These are phyloP conservation scores for Chrosomus eos DNA, from an alignment of 2,797 vertebrate genomes.

Conservation along the genomic window DNA sequence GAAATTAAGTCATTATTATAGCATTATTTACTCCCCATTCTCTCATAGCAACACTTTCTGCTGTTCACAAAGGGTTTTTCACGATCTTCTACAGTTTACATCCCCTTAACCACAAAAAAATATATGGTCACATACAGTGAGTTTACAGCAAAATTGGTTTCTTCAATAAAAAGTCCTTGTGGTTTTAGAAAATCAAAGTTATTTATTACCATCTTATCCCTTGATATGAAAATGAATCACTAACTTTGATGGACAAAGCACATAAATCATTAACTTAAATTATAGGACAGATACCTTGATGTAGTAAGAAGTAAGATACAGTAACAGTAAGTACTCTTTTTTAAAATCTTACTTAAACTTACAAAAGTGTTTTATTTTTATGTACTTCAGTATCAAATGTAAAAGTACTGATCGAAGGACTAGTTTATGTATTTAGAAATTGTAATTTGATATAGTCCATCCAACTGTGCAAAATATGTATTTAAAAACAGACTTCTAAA, in stretches of 20 bases:
- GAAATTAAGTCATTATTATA: background rate
- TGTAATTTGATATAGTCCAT: background rate
- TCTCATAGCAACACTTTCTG: background rate
- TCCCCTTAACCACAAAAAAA: background rate
- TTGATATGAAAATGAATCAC: conserved; percentile 5
- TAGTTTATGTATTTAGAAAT: background rate
- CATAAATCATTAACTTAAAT: conserved; percentile 37
- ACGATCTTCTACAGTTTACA: conserved; percentile 1
- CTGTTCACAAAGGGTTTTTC: background rate
- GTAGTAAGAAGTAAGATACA: too few species aligned
- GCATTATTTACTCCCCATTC: background rate
- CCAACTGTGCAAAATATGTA: background rate
- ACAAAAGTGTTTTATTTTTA: background rate
- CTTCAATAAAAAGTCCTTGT: conserved; percentile 44
- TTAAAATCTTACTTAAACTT: background rate
- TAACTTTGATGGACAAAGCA: conserved; percentile 47
- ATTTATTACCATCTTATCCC: conserved; percentile 45
- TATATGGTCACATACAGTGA: background rate
- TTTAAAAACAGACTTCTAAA: background rate
- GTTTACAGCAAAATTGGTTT: conserved; percentile 39
- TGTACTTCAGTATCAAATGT: background rate
- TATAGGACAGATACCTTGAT: conserved; percentile 2
- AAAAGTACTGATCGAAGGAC: background rate
- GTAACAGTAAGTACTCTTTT: background rate
- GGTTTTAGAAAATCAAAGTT: conserved; percentile 48